phyloP scores from a whole-genome alignment of 2,888 invertebrate species.

The Drosophila hawaiiensis region DNA sequence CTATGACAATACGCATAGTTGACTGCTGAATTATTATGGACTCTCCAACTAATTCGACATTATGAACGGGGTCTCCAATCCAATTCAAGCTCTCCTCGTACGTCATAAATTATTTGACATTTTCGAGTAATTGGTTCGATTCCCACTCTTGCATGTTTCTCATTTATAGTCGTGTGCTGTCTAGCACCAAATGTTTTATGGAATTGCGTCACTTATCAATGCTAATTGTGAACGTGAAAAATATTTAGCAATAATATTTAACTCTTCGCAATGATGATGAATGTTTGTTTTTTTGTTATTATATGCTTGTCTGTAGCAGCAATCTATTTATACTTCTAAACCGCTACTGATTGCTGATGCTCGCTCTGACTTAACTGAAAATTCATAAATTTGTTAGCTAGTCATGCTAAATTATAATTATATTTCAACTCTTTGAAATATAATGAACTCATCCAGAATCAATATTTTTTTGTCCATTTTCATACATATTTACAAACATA shows the following conservation, averaged over 20 bases:
- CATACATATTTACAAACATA: neutral
- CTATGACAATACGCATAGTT: constrained; percentile 55
- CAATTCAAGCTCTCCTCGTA: neutral
- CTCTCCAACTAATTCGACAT: constrained; percentile 21
- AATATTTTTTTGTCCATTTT: neutral
- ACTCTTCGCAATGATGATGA: neutral
- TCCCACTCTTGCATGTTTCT: neutral
- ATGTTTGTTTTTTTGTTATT: neutral
- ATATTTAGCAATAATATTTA: neutral
- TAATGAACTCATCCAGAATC: neutral
- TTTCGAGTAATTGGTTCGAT: neutral
- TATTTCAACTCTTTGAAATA: neutral
- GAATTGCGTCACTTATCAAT: neutral
- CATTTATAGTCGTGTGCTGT: neutral
- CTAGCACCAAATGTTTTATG: neutral
- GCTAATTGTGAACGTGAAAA: neutral
- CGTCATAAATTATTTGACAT: neutral
- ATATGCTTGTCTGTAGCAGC: neutral
- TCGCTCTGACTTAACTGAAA: neutral
- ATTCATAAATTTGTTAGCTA: neutral
- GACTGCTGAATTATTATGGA: constrained; percentile 42
- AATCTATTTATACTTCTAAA: neutral
- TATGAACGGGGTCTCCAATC: neutral
- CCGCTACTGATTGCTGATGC: neutral
- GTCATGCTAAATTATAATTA: neutral